phyloP scores from a whole-genome alignment of 2,113 vertebrate species.

The Alethe castanea region DNA sequence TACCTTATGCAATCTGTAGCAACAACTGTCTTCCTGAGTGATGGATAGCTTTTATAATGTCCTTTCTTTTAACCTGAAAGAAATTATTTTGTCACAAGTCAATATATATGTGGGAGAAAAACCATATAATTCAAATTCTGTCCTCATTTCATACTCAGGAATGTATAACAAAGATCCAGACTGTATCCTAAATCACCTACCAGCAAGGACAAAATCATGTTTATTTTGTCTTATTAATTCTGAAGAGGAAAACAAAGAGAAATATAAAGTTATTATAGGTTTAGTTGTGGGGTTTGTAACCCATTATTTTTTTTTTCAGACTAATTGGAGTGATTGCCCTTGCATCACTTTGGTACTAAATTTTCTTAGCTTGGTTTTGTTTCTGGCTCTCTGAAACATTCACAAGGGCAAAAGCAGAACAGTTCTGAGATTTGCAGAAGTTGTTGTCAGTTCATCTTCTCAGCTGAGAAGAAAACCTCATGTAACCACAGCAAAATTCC shows the following conservation, averaged over 20 bases:
- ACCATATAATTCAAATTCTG: neutral
- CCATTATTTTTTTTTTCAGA: neutral
- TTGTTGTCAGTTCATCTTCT: neutral
- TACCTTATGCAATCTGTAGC: neutral
- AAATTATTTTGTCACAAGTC: neutral
- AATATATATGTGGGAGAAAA: neutral
- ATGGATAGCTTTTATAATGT: neutral
- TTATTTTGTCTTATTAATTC: neutral
- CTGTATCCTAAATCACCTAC: neutral
- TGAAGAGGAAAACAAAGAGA: neutral
- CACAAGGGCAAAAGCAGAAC: neutral
- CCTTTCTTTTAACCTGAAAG: neutral
- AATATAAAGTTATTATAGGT: neutral
- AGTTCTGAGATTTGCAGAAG: neutral
- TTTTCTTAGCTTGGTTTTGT: neutral
- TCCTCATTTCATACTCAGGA: neutral
- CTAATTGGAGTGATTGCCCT: neutral
- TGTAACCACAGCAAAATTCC: neutral
- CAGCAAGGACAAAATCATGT: neutral
- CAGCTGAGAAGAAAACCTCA: neutral
- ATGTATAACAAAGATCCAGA: neutral
- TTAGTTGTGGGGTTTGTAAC: neutral
- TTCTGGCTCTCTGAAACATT: neutral
- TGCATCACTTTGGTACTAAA: neutral
- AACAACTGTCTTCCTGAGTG: neutral